Evolutionary conservation across 1,140 invertebrate genomes (phyloP), one percentile per base, ranked within the genome.

Genomic region (Ylistrum balloti): DNA sequence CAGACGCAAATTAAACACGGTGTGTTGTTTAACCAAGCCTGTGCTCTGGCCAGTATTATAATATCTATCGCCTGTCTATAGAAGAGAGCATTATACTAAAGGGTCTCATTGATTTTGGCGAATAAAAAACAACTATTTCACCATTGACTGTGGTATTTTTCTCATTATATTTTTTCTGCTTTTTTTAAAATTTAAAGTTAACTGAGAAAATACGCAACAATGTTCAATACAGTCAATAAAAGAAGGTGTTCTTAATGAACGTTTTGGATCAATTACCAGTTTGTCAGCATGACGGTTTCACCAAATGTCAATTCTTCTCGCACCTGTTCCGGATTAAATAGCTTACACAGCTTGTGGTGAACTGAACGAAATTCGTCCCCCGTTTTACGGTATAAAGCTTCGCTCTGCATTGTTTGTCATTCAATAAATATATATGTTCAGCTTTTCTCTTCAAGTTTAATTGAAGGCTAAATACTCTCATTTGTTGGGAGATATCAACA

Each of bases 401-500:
- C 22, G n/a, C 56, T 74, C 56, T 74, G 56, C 11, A 74, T 74
- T 74, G 56, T 74, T 74, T 74, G 56, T 28, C 56, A 74, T 74
- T 74, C 56, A 74, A 74, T 74, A 74, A 28, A 74, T 74, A 74
- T 74, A 74, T 74, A 74, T 74, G 56, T 74, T 74, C 56, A 74
- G 56, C 56, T 74, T 74, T 74, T 74, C 56, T 74, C 56, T 74
- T 74, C 56, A 74, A 74, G 56, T 74, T 74, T 74, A 74, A 74
- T 74, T 74, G 56, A 74, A 74, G 56, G 56, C 56, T 74, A 74
- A 74, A 74, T 74, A 74, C 56, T 74, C 56, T 74, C 56, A 74
- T 74, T 74, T 74, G 56, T 74, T 28, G 56, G 56, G 22, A 74
- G 56, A 74, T 74, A 74, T 74, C 56, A 74, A 74, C 56, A 74